Conservation (phyloP, 2,888 invertebrate genomes). For the Hypomecis punctinalis region DNA sequence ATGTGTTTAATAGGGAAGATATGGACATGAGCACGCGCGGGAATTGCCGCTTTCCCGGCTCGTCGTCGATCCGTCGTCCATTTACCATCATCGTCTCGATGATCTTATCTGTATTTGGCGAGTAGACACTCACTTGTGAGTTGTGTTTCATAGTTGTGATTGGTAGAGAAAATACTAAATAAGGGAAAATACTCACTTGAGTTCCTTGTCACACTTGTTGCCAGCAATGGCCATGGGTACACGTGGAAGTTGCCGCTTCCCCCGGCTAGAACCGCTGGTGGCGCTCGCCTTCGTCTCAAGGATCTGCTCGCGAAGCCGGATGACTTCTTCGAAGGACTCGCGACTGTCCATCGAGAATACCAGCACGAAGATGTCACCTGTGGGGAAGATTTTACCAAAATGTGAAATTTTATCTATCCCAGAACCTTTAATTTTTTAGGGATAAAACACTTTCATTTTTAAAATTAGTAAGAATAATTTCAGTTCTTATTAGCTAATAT, state of each 20-base stretch:
- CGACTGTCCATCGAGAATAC: slow-evolving; percentile 94
- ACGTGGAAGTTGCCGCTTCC: slow-evolving; percentile 87
- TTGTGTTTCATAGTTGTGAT: no score
- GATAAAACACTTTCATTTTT: no score
- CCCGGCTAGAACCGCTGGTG: slow-evolving; percentile 85
- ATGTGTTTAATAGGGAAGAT: no score
- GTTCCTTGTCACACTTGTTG: slow-evolving; percentile 93
- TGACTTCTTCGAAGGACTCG: slow-evolving; percentile 93
- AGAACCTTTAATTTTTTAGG: not conserved
- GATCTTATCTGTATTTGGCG: no score
- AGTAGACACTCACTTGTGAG: no score
- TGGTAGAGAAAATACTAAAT: no score
- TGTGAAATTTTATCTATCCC: not conserved
- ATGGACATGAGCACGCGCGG: no score
- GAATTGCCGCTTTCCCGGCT: no score
- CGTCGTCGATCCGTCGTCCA: no score
- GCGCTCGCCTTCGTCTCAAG: slow-evolving; percentile 93
- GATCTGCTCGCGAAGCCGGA: slow-evolving; percentile 92
- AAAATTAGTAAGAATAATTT: no score
- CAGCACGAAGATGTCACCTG: slow-evolving; percentile 92
- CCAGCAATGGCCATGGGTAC: slow-evolving; percentile 95
- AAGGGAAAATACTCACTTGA: slow-evolving; percentile 86
- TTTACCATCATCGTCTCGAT: no score
- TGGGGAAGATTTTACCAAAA: slow-evolving; percentile 27
- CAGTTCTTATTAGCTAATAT: no score